Conservation (phyloP, 2,113 vertebrate genomes). For the Solenodon paradoxus region DNA sequence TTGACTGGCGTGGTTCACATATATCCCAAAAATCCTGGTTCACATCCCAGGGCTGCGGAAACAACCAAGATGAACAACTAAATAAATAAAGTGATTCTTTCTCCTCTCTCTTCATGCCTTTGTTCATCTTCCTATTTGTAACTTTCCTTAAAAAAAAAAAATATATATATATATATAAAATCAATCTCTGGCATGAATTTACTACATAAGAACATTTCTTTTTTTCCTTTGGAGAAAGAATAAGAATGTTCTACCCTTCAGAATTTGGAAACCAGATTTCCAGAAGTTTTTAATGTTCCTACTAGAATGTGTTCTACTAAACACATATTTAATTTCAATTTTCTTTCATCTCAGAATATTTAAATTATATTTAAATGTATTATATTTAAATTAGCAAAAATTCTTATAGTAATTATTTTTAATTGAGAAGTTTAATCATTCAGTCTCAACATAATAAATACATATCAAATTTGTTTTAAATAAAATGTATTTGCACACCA, state of each 20-base stretch:
- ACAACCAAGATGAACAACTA: no score
- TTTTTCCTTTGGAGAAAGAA: slow-evolving; percentile 4
- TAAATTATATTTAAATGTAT: no score
- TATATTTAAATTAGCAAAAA: slow-evolving; percentile 16
- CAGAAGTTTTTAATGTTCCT: slow-evolving; percentile 20
- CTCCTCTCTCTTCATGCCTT: no score
- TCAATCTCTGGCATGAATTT: slow-evolving; percentile 13
- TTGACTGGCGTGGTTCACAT: no score
- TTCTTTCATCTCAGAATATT: slow-evolving; percentile 21
- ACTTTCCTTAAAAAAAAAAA: no score
- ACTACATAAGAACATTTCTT: neutral
- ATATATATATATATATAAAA: no score
- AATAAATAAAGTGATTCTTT: no score
- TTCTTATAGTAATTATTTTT: neutral
- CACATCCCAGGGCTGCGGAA: no score
- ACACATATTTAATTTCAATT: slow-evolving; percentile 51
- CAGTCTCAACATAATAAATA: slow-evolving; percentile 27
- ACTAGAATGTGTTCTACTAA: neutral
- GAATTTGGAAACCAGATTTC: slow-evolving; percentile 48
- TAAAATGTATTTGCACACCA: neutral
- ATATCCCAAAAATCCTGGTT: no score
- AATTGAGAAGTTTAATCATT: slow-evolving; percentile 21
- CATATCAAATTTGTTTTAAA: slow-evolving; percentile 26
- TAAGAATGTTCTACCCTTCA: neutral
- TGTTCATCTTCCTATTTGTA: no score